Evolutionary conservation across 2,888 invertebrate genomes (phyloP).

Genomic region (Morpho deidamia): DNA sequence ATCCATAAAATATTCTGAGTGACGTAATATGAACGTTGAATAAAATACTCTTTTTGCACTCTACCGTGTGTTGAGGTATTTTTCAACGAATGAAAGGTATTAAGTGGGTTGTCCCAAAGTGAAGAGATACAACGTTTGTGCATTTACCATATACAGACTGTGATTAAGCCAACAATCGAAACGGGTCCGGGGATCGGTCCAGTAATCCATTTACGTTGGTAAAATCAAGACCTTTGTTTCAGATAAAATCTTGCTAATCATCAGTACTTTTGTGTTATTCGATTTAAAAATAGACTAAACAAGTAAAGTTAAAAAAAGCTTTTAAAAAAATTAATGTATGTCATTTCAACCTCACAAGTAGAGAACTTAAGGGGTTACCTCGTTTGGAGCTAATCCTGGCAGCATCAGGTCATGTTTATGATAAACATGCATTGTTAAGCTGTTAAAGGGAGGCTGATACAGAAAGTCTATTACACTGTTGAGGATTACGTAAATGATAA

Average conservation of each 20-base stretch:
- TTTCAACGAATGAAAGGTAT: slow-evolving; percentile 13
- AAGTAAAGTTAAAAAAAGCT: no score
- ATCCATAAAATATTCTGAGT: no score
- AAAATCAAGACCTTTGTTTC: slow-evolving; percentile 26
- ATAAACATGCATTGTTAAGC: no score
- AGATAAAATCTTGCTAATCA: slow-evolving; percentile 6
- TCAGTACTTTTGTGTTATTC: background rate
- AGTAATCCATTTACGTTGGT: slow-evolving; percentile 58
- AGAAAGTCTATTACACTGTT: no score
- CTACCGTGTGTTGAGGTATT: slow-evolving; percentile 14
- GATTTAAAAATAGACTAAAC: background rate
- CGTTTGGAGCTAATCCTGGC: no score
- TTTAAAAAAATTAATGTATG: no score
- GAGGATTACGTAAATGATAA: no score
- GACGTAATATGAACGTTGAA: no score
- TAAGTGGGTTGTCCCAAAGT: slow-evolving; percentile 19
- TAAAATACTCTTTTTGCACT: slow-evolving; percentile 6
- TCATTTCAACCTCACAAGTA: no score
- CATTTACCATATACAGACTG: slow-evolving; percentile 43
- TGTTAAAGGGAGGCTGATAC: no score
- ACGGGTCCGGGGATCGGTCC: slow-evolving; percentile 39
- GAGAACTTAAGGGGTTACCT: no score
- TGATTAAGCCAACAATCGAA: slow-evolving; percentile 46
- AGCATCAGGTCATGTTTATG: no score
- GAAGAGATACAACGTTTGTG: slow-evolving; percentile 56